Percentiles rank a stretch among this genome's conserved stretches.
phyloP scores from a whole-genome alignment of 2,888 invertebrate genomes.

The Mesorhabditis belari region DNA sequence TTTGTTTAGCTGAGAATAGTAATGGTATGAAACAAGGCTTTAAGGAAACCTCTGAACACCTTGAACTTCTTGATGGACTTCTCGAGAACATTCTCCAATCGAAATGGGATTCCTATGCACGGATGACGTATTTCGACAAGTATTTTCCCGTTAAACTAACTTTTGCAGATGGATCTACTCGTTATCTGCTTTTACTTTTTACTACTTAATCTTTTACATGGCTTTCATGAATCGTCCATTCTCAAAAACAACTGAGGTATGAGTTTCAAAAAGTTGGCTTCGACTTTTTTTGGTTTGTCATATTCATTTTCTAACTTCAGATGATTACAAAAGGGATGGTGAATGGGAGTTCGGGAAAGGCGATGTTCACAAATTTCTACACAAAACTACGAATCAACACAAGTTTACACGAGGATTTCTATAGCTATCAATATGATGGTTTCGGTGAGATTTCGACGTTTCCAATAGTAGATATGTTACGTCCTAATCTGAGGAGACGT shows the following conservation, averaged over 20 bases:
- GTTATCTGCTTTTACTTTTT: constrained; percentile 80
- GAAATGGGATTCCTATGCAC: constrained; percentile 93
- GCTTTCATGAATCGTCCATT: constrained; percentile 76
- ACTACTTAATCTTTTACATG: constrained; percentile 78
- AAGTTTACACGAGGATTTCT: not conserved
- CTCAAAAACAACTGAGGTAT: constrained; percentile 35
- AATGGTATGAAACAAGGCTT: constrained; percentile 77
- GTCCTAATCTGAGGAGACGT: too few species aligned
- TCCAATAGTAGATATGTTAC: too few species aligned
- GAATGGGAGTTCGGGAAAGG: not conserved
- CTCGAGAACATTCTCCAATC: constrained; percentile 89
- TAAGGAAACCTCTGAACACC: constrained; percentile 84
- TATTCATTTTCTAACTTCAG: not conserved
- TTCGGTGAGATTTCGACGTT: not conserved
- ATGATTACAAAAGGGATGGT: not conserved
- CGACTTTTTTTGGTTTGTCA: constrained; percentile 7
- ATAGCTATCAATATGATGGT: not conserved
- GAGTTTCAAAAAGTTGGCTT: not conserved
- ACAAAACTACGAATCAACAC: not conserved
- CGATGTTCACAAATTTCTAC: not conserved
- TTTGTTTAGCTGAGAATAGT: not conserved
- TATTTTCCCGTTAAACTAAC: not conserved
- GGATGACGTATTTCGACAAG: not conserved
- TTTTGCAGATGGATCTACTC: constrained; percentile 55
- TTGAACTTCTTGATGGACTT: constrained; percentile 87